A percentile compares a stretch with the other conserved stretches of the same genome.
Conservation (phyloP, 2,113 vertebrate genomes). For the Poicephalus gulielmi region DNA sequence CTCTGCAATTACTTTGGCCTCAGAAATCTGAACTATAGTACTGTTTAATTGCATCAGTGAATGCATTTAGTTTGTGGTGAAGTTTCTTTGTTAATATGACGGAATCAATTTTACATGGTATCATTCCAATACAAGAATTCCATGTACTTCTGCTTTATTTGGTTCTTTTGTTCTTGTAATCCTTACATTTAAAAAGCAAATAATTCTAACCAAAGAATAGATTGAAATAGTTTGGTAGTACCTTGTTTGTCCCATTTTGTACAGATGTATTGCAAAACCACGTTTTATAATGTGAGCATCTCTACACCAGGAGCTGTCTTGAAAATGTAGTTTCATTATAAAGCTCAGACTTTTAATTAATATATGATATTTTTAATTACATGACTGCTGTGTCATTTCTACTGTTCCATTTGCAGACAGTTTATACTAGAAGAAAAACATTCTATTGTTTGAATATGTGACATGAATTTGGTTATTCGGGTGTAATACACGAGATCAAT, state of each 20-base stretch:
- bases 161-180: not conserved
- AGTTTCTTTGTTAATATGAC: not conserved
- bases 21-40: not conserved
- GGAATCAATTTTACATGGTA: not conserved
- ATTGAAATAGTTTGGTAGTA: not conserved
- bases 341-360: not conserved
- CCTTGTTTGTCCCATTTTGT: not conserved
- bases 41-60: not conserved
- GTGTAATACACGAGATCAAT: not conserved
- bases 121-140: not conserved
- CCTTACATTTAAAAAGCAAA: not conserved
- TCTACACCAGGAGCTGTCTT: not conserved
- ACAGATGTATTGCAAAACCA: not conserved
- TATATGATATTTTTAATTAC: not conserved
- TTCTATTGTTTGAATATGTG: not conserved
- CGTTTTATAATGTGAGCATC: not conserved
- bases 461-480: not conserved
- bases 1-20: not conserved
- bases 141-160: not conserved
- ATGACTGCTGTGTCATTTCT: not conserved
- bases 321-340: not conserved
- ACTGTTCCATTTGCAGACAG: not conserved
- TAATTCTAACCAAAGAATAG: not conserved
- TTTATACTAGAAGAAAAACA: not conserved
- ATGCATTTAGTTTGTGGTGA: not conserved